Conservation (phyloP, 2,797 vertebrate genomes). For the Trichosurus vulpecula region DNA sequence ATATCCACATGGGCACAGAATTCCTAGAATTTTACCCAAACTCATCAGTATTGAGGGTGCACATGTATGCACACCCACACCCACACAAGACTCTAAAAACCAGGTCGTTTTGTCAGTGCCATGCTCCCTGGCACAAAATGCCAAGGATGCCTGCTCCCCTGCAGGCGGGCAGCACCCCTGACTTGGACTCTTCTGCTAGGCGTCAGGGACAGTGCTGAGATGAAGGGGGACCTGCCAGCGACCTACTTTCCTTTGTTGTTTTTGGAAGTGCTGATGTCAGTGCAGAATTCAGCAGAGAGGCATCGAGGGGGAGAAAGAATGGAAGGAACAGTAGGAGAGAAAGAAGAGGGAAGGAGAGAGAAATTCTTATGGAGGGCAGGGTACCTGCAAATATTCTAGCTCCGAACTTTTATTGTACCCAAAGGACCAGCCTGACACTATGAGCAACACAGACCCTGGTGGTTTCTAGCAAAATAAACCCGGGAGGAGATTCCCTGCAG, state of each 20-base stretch:
- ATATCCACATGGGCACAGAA: fast-evolving
- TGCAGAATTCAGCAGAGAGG: slow-evolving; percentile 80
- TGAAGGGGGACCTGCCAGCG: slow-evolving; percentile 77
- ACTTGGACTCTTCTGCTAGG: background rate
- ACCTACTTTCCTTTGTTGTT: slow-evolving; percentile 87
- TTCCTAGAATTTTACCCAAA: fast-evolving
- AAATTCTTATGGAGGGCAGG: background rate
- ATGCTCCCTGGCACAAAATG: background rate
- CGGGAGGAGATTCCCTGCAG: background rate
- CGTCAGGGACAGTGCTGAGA: slow-evolving; percentile 1
- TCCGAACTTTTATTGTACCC: background rate
- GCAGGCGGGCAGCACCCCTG: background rate
- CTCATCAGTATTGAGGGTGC: fast-evolving
- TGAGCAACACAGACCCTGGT: slow-evolving; percentile 31
- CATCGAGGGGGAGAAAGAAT: slow-evolving; percentile 66
- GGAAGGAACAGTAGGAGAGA: slow-evolving; percentile 7
- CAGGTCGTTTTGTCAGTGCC: background rate
- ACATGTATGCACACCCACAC: fast-evolving
- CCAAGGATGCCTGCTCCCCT: background rate
- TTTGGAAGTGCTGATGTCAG: slow-evolving; percentile 84
- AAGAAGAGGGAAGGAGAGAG: background rate
- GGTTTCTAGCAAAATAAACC: slow-evolving; percentile 31
- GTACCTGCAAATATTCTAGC: slow-evolving; percentile 23
- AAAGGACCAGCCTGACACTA: slow-evolving; percentile 56
- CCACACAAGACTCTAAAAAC: background rate